Conservation (phyloP, 1,140 invertebrate species). For the Nomia melanderi region DNA sequence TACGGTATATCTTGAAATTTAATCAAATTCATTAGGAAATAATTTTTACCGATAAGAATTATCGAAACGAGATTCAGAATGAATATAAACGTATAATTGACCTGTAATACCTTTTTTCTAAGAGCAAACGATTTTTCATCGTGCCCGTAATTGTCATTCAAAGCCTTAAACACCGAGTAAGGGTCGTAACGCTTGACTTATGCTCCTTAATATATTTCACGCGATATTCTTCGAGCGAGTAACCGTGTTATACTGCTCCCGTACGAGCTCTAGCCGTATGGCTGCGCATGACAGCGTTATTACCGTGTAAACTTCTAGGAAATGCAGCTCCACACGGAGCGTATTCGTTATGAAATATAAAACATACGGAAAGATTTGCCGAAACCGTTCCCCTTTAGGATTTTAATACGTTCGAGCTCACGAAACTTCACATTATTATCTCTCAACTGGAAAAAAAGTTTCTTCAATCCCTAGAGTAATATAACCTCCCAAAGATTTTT, state of each 20-base stretch:
- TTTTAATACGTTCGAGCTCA: neutral
- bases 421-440: no score
- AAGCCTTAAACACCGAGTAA: neutral
- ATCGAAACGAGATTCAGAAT: neutral
- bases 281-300: constrained; percentile 23
- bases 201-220: neutral
- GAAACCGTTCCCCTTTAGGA: neutral
- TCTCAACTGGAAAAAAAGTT: no score
- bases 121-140: neutral
- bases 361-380: neutral
- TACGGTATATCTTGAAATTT: no score
- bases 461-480: no score
- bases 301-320: constrained; percentile 27
- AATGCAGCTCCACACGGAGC: constrained; percentile 11
- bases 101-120: neutral
- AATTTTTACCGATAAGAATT: no score
- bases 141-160: neutral
- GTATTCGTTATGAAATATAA: constrained; percentile 35
- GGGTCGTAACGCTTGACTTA: neutral
- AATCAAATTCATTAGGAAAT: no score
- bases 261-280: neutral
- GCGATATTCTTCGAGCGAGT: neutral
- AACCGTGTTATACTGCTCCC: neutral
- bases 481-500: no score
- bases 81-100: neutral